Evolutionary conservation across 92 coral and sea anemone species (phyloP).

Genomic region (Actinostola sp.): DNA sequence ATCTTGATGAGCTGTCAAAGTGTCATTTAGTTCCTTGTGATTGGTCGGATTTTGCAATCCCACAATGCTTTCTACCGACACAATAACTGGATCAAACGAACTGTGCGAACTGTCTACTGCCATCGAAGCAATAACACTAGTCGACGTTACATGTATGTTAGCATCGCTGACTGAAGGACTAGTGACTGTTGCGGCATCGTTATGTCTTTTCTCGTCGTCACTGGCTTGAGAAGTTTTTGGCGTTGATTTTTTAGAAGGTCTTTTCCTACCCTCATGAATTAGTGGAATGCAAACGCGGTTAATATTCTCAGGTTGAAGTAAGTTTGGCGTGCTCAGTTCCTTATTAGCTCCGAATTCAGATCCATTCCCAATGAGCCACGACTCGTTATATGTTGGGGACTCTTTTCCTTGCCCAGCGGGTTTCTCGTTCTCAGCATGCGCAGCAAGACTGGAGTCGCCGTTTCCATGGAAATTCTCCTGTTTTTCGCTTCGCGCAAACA

Average conservation of each 20-base stretch:
- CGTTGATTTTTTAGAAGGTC: neutral
- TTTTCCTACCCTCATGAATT: slow-evolving; percentile 13
- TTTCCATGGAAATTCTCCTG: too few relatives aligned
- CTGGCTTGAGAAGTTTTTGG: neutral
- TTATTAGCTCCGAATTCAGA: neutral
- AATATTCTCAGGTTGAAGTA: slow-evolving; percentile 32
- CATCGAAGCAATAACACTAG: neutral
- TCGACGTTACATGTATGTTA: neutral
- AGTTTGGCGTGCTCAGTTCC: neutral
- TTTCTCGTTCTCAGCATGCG: neutral
- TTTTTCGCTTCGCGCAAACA: too few relatives aligned
- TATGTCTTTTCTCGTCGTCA: neutral
- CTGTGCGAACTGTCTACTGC: neutral
- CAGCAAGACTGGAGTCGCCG: too few relatives aligned
- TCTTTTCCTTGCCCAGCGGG: neutral
- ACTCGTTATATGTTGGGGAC: neutral
- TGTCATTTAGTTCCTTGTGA: too few relatives aligned
- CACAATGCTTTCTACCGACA: slow-evolving; percentile 40
- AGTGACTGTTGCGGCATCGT: neutral
- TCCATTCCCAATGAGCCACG: neutral
- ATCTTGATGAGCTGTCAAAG: neutral
- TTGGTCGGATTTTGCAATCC: neutral
- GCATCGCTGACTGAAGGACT: neutral
- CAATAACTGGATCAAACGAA: slow-evolving; percentile 25
- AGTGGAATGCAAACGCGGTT: slow-evolving; percentile 40